Base-by-base conservation (phyloP, 2,888 invertebrate species). In the Dicycla oo region DNA sequence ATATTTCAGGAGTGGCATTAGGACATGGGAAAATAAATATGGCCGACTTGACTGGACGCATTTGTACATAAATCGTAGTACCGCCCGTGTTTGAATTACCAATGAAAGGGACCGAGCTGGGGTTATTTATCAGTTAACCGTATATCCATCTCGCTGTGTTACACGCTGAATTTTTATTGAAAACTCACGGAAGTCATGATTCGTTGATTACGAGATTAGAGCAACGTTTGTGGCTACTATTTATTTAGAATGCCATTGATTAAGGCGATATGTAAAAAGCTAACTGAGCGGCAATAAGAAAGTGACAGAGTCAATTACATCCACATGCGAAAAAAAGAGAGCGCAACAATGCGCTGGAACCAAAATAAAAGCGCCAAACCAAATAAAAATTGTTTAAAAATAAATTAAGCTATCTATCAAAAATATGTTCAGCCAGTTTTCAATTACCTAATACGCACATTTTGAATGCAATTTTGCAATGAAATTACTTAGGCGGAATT, bases 1-100 rank as follows among this genome's bases (percentile, higher is more conserved):
- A 95, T 95, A 95, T 95, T 95, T 95, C 95, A 95, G 88, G 86
- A 93, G 92, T 88, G 90, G 93, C 93, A 95, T 95, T 95, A 94
- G 93, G 93, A 91, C 92, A 89, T 89, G 92, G 93, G 93, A 94
- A 94, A 94, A 95, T 94, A 95, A 94, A 95, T 94, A 95, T 93
- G 93, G 91, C 90, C 88, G 92, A 92, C 93, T 93, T 92, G 89
- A 90, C 90, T 92, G 93, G 92, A 91, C 94, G 93, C 93, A 93
- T 94, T 93, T 93, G 93, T 94, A 92, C 93, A 94, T 94, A 94
- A 95, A 95, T 95, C 94, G 93, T 92, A 88, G 92, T 91, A 87
- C 88, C 88, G 87, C 88, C 91, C 95, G 94, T 94, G 95, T 91
- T 88, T 89, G 87, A 93, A 89, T 89, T 94, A 88, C 91, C 88